phyloP scores from a whole-genome alignment of 2,888 invertebrate species.

The Onthophagus sagittarius region DNA sequence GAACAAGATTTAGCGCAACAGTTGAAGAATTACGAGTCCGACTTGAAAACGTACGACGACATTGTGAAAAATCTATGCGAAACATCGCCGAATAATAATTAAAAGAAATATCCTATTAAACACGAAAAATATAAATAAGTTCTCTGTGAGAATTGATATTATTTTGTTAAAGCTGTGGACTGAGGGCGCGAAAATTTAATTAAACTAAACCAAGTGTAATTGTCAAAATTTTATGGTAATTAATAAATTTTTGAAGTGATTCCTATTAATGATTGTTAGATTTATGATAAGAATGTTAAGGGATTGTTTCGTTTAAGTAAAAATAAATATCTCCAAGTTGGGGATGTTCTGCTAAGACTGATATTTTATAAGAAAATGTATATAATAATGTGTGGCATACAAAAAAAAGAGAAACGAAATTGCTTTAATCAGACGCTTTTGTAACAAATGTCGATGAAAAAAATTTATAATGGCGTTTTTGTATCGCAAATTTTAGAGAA shows the following conservation, averaged over 20 bases:
- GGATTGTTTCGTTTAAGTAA: neutral
- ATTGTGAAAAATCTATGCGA: slow-evolving; percentile 69
- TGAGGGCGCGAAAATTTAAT: neutral
- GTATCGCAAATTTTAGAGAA: neutral
- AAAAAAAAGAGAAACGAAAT: neutral
- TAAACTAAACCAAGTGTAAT: neutral
- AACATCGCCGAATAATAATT: slow-evolving; percentile 57
- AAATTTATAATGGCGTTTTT: neutral
- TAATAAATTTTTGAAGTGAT: neutral
- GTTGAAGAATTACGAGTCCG: slow-evolving; percentile 70
- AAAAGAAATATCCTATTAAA: slow-evolving; percentile 2
- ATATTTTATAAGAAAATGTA: neutral
- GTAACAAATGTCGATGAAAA: neutral
- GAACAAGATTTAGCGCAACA: slow-evolving; percentile 64
- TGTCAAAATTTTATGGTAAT: neutral
- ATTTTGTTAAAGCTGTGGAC: neutral
- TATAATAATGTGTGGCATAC: neutral
- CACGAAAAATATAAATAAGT: neutral
- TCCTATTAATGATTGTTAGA: neutral
- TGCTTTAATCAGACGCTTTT: neutral
- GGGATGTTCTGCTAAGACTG: neutral
- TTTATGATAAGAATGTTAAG: neutral
- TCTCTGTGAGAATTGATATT: slow-evolving; percentile 3
- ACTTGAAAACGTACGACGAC: slow-evolving; percentile 70
- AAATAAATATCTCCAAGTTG: neutral